Base-by-base conservation (phyloP, 2,797 vertebrate genomes). In the Parauchenoglanis punctatus region DNA sequence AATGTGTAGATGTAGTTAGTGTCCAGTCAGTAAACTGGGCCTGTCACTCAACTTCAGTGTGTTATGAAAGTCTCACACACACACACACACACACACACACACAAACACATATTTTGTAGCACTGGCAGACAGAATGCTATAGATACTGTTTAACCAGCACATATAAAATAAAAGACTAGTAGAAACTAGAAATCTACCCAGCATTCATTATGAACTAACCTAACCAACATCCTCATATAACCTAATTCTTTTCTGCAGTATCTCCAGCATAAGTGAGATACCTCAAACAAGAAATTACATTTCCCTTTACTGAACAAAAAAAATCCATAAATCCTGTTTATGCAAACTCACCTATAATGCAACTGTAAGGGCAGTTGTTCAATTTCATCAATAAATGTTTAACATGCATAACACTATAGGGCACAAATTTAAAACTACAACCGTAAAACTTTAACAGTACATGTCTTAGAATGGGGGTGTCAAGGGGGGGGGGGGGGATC, bases 1-100 rank as follows among this genome's bases (percentile, higher is more conserved):
- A n/a, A 65, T 17, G n/a, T 77, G n/a, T 13, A 56, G 31, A 20
- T 59, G 77, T 40, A 61, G 23, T 44, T 40, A 28, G 13, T 31
- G 59, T 56, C 35, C 35, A 81, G 67, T 84, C 73, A 88, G 59
- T 87, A 72, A 80, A 54, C 86, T 76, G 11, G 44, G 15, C 2
- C 7, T 58, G 31, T 58, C 31, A 44, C 23, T 83, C 46, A 59
- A 77, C 35, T 67, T 83, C 0, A 65, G 20, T 76, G 58, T 86
- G 17, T 54, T 73, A 61, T 20, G 4, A 59, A 18, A 13, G 58
- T 63, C 40, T 61, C 58, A 63, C 35, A 63, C 7, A 46, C 58
- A 61, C 54, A 72, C 44, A 52, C 72, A 25, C 40, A 40, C 25
- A 56, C 12, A 44, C 35, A 40, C 70, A 73, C 20, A 72, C 25